Evolutionary conservation across 2,888 invertebrate genomes (phyloP).

Genomic region (Agonum fuliginosum): DNA sequence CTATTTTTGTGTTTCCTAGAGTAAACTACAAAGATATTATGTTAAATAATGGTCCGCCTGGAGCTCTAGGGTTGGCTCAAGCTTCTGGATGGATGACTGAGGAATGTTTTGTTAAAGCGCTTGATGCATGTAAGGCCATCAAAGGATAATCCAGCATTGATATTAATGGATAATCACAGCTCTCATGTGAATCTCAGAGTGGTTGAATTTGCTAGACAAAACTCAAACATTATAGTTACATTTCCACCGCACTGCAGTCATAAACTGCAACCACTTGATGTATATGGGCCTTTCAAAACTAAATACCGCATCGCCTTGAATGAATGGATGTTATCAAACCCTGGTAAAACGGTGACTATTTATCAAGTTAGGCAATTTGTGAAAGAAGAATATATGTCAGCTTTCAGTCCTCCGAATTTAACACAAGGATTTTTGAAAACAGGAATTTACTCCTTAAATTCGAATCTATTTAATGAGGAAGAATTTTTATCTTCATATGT

Average conservation of each 20-base stretch:
- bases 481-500: slow-evolving; percentile 60
- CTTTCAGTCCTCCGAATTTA: slow-evolving; percentile 62
- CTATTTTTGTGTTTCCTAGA: slow-evolving; percentile 61
- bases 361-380: slow-evolving; percentile 61
- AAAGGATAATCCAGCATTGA: slow-evolving; percentile 62
- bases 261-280: slow-evolving; percentile 61
- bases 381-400: slow-evolving; percentile 61
- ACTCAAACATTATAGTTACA: slow-evolving; percentile 60
- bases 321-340: slow-evolving; percentile 62
- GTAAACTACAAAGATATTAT: slow-evolving; percentile 62
- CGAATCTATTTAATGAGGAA: slow-evolving; percentile 57
- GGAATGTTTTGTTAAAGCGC: slow-evolving; percentile 61
- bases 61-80: slow-evolving; percentile 61
- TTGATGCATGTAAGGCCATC: slow-evolving; percentile 63
- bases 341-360: slow-evolving; percentile 63
- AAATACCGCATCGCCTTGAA: slow-evolving; percentile 61
- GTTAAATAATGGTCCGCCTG: slow-evolving; percentile 62
- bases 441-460: slow-evolving; percentile 57
- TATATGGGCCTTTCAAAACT: slow-evolving; percentile 61
- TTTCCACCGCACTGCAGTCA: slow-evolving; percentile 63
- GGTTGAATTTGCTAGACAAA: slow-evolving; percentile 61
- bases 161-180: slow-evolving; percentile 62
- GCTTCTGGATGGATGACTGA: slow-evolving; percentile 63
- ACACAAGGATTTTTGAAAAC: slow-evolving; percentile 49
- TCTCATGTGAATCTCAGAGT: slow-evolving; percentile 62